A percentile compares a stretch with the other conserved stretches of the same genome.
phyloP scores from a whole-genome alignment of 2,888 invertebrate genomes.

The Baccha elongata region DNA sequence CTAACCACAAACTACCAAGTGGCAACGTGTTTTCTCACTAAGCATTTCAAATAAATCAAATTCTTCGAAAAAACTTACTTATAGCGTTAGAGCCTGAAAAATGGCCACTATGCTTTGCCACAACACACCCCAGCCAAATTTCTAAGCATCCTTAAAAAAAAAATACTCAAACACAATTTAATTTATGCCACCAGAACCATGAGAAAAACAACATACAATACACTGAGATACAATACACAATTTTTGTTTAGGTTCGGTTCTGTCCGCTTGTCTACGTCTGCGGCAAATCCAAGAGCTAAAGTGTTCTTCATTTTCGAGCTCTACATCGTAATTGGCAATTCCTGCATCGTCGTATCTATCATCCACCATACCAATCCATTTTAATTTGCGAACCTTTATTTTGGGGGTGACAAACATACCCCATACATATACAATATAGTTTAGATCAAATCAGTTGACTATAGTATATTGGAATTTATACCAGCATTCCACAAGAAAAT shows the following conservation, averaged over 20 bases:
- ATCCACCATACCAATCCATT: slow-evolving; percentile 50
- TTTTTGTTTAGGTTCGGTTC: slow-evolving; percentile 20
- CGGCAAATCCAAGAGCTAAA: slow-evolving; percentile 22
- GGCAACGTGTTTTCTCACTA: slow-evolving; percentile 34
- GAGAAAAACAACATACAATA: slow-evolving; percentile 13
- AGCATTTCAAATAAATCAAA: slow-evolving; percentile 61
- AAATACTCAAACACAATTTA: slow-evolving; percentile 43
- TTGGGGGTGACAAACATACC: slow-evolving; percentile 47
- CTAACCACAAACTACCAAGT: slow-evolving; percentile 44
- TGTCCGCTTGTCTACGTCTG: slow-evolving; percentile 25
- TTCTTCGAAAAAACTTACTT: slow-evolving; percentile 38
- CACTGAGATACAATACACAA: slow-evolving; percentile 7
- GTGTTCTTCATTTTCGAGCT: slow-evolving; percentile 17
- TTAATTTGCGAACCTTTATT: slow-evolving; percentile 62
- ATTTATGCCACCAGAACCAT: slow-evolving; percentile 48
- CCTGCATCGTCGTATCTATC: slow-evolving; percentile 31
- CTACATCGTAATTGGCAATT: slow-evolving; percentile 60
- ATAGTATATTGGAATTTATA: no score
- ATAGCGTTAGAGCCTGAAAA: slow-evolving; percentile 40
- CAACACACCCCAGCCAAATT: slow-evolving; percentile 16
- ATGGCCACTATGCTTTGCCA: slow-evolving; percentile 32
- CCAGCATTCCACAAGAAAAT: no score
- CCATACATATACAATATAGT: neutral
- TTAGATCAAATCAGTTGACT: no score
- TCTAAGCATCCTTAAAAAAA: slow-evolving; percentile 37